Percentiles rank a stretch among this genome's conserved stretches.
Conservation (phyloP, 2,113 vertebrate species). For the Onychostruthus taczanowskii region DNA sequence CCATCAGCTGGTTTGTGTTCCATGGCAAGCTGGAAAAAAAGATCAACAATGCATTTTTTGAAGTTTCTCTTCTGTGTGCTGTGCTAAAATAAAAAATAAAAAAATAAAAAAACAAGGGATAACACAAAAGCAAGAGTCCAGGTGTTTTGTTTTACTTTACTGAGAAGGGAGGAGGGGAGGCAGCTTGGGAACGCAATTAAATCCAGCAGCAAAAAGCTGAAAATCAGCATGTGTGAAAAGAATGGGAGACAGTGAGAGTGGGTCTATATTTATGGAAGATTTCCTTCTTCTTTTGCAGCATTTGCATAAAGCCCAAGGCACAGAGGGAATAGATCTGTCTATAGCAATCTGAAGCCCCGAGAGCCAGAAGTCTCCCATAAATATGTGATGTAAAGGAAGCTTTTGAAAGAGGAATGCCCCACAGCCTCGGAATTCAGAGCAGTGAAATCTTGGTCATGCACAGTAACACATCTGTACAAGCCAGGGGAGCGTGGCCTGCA, state of each 20-base stretch:
- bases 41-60: not conserved
- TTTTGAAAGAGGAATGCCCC: not conserved
- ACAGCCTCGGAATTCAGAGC: not conserved
- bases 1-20: not conserved
- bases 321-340: not conserved
- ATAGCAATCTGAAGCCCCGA: not conserved
- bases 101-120: too few relatives aligned
- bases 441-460: not conserved
- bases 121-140: not conserved
- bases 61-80: not conserved
- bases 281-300: not conserved
- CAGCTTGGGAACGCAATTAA: conserved; percentile 23
- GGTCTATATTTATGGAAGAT: conserved; percentile 7
- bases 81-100: not conserved
- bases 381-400: not conserved
- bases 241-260: not conserved
- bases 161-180: not conserved
- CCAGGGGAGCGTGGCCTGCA: not conserved
- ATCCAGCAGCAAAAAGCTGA: not conserved
- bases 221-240: not conserved
- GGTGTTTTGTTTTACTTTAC: not conserved
- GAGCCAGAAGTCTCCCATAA: not conserved
- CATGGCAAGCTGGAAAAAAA: not conserved
- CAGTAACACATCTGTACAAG: not conserved
- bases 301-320: not conserved